Conservation (phyloP, 2,113 vertebrate genomes). For the Steatornis caripensis region DNA sequence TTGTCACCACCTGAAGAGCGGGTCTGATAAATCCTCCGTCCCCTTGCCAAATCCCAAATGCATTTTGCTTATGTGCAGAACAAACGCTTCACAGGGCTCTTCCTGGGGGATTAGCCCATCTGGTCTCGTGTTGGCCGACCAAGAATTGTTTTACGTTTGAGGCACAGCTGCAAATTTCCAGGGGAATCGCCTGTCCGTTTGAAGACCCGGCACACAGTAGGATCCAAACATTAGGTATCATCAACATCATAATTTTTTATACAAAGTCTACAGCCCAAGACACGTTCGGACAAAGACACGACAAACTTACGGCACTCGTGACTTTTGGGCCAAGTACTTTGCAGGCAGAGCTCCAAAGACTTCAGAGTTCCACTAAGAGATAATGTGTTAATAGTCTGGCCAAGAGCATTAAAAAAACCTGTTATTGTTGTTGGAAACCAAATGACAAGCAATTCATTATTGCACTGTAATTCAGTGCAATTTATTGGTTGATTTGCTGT, state of each 20-base stretch:
- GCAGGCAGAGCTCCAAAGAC: constrained; percentile 21
- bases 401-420: neutral
- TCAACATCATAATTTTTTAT: neutral
- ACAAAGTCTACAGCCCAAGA: neutral
- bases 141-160: neutral
- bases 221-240: neutral
- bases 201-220: neutral
- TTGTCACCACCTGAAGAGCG: neutral
- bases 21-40: neutral
- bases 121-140: fast-evolving
- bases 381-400: constrained; percentile 30
- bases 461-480: constrained; percentile 47
- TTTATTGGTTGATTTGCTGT: constrained; percentile 64
- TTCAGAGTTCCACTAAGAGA: constrained; percentile 6
- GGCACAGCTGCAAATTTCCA: neutral
- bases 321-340: neutral
- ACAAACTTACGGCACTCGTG: neutral
- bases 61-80: neutral
- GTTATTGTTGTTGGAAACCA: constrained; percentile 38
- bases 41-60: neutral
- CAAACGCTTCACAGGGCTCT: neutral
- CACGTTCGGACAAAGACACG: neutral
- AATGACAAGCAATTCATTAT: constrained; percentile 55
- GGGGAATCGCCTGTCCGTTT: neutral
- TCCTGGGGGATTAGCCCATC: neutral